Conservation (phyloP, 2,888 invertebrate genomes). For the Phengaris arion region DNA sequence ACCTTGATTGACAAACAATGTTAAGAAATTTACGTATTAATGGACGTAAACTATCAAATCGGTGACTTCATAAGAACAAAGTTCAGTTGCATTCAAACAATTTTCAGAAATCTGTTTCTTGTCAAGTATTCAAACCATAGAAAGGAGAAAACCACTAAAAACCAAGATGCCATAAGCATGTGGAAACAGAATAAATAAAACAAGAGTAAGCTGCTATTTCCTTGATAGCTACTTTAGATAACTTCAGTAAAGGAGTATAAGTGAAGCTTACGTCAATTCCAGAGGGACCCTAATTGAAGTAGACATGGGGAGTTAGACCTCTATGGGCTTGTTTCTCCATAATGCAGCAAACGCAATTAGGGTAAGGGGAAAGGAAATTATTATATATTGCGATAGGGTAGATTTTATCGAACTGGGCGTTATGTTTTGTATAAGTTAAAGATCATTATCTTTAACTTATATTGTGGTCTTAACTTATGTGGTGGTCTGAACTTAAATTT, state of each 20-base stretch:
- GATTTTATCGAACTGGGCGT: conserved; percentile 52
- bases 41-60: not conserved
- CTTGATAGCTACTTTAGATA: conserved; percentile 18
- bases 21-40: not conserved
- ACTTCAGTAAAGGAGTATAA: conserved; percentile 12
- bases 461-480: no score
- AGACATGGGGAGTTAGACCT: conserved; percentile 23
- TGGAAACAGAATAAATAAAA: not conserved
- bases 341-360: conserved; percentile 49
- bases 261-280: conserved; percentile 15
- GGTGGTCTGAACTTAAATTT: no score
- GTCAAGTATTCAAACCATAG: not conserved
- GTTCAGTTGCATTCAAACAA: not conserved
- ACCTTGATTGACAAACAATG: not conserved
- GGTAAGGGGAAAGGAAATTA: conserved; percentile 50
- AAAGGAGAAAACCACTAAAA: not conserved
- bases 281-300: conserved; percentile 18
- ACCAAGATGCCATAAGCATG: not conserved
- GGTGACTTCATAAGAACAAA: not conserved
- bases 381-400: conserved; percentile 59
- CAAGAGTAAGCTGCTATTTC: conserved; percentile 6
- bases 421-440: conserved; percentile 36
- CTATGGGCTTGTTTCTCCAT: conserved; percentile 29
- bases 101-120: not conserved
- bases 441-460: no score